These are phyloP conservation scores for Scomberomorus guttatus DNA, from an alignment of 2,797 vertebrate species.

Conservation along the genomic window DNA sequence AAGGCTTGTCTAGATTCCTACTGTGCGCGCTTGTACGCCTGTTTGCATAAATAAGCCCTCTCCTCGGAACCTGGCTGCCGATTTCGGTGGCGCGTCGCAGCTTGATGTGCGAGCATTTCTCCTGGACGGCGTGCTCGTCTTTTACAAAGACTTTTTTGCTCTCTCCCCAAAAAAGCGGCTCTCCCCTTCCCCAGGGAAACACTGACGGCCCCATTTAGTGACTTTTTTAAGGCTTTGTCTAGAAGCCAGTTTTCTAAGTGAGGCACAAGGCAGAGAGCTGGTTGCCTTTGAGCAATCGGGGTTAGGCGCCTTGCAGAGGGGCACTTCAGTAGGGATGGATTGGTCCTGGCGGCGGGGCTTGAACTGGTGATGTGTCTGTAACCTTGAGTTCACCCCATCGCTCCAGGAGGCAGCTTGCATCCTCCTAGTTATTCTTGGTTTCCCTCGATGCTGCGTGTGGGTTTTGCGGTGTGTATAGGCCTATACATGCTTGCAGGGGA, in stretches of 20 bases:
- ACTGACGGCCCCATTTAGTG: conserved; percentile 29
- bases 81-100: conserved; percentile 52
- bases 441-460: conserved; percentile 66
- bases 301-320: conserved; percentile 44
- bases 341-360: conserved; percentile 62
- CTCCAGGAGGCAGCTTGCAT: conserved; percentile 71
- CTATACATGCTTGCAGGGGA: conserved; percentile 70
- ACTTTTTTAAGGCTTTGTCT: conserved; percentile 41
- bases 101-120: conserved; percentile 64
- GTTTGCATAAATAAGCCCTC: conserved; percentile 85
- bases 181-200: conserved; percentile 2
- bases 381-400: conserved; percentile 78
- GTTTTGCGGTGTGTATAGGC: conserved; percentile 66
- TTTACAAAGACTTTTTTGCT: conserved; percentile 38
- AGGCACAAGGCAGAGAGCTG: conserved; percentile 17
- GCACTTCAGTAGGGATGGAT: conserved; percentile 41
- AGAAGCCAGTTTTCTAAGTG: conserved; percentile 15
- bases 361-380: conserved; percentile 68
- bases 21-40: conserved; percentile 81
- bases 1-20: conserved; percentile 83
- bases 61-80: conserved; percentile 74
- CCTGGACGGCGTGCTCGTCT: conserved; percentile 62
- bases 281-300: conserved; percentile 63
- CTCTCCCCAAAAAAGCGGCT: background rate
- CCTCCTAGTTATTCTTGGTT: conserved; percentile 73